These are phyloP conservation scores for Danionella cerebrum DNA, from an alignment of 2,113 vertebrate species.

Conservation along the genomic window DNA sequence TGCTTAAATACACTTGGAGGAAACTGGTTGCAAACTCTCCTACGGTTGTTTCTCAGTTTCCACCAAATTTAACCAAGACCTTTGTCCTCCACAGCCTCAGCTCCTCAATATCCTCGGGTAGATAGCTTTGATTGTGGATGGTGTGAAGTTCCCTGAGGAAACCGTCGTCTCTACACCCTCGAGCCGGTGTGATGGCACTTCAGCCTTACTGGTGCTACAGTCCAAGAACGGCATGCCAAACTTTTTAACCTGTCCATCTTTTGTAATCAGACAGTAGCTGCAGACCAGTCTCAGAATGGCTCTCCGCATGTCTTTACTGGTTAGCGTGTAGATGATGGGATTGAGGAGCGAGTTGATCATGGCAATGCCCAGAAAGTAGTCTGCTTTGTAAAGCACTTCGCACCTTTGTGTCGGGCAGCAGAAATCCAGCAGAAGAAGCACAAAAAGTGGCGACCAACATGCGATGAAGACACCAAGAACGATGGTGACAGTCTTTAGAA, in stretches of 20 bases:
- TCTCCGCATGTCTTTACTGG: slow-evolving; percentile 78
- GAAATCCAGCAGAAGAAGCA: slow-evolving; percentile 77
- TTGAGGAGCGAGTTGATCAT: slow-evolving; percentile 86
- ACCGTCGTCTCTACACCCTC: slow-evolving; percentile 67
- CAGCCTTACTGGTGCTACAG: slow-evolving; percentile 70
- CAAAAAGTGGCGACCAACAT: slow-evolving; percentile 83
- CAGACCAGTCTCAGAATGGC: slow-evolving; percentile 75
- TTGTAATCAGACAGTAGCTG: slow-evolving; percentile 54
- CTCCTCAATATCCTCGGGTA: slow-evolving; percentile 56
- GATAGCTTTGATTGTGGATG: slow-evolving; percentile 59
- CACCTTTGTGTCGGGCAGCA: slow-evolving; percentile 59
- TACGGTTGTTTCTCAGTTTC: neutral
- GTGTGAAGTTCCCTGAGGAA: slow-evolving; percentile 66
- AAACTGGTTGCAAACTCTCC: neutral
- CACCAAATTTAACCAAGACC: neutral
- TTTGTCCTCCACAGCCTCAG: slow-evolving; percentile 36
- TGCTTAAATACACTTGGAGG: neutral
- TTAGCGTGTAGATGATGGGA: slow-evolving; percentile 87
- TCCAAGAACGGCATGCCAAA: slow-evolving; percentile 69
- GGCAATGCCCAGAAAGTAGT: slow-evolving; percentile 82
- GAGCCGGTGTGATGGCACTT: slow-evolving; percentile 64
- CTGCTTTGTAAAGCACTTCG: slow-evolving; percentile 70
- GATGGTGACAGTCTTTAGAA: slow-evolving; percentile 80
- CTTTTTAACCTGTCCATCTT: slow-evolving; percentile 54
- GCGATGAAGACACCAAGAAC: slow-evolving; percentile 81